phyloP scores from a whole-genome alignment of 2,113 vertebrate genomes.

The Cyrtonyx montezumae region DNA sequence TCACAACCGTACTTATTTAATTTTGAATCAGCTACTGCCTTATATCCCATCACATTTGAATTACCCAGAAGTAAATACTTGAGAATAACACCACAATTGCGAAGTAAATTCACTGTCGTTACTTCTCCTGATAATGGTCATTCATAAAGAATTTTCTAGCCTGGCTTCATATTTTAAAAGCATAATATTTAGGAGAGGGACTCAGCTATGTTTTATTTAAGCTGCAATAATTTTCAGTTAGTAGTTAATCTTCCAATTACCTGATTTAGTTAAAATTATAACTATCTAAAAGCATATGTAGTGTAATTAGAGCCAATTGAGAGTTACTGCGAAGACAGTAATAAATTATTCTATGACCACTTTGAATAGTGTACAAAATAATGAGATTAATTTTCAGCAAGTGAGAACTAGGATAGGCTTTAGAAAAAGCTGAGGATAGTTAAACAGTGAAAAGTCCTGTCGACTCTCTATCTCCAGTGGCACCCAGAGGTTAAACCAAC shows the following conservation, averaged over 20 bases:
- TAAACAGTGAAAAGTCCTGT: not conserved
- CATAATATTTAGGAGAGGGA: not conserved
- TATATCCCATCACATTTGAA: not conserved
- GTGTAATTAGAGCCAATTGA: not conserved
- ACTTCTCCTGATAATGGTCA: not conserved
- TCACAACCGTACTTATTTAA: not conserved
- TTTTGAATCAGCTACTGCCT: not conserved
- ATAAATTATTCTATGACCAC: slow-evolving; percentile 2
- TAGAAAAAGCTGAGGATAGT: not conserved
- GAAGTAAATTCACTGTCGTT: not conserved
- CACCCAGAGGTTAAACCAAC: not conserved
- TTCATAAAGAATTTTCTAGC: not conserved
- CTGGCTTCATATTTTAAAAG: not conserved
- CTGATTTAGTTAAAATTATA: slow-evolving; percentile 31
- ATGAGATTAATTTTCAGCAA: not conserved
- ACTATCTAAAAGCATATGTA: not conserved
- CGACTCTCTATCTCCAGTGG: not conserved
- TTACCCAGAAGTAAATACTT: not conserved
- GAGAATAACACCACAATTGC: not conserved
- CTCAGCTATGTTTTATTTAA: slow-evolving; percentile 13
- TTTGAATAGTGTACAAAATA: not conserved
- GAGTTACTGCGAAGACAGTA: not conserved
- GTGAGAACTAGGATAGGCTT: not conserved
- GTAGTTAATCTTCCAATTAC: slow-evolving; percentile 35
- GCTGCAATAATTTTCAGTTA: slow-evolving; percentile 4